Conservation (phyloP, 2,888 invertebrate genomes). For the Pteria penguin region DNA sequence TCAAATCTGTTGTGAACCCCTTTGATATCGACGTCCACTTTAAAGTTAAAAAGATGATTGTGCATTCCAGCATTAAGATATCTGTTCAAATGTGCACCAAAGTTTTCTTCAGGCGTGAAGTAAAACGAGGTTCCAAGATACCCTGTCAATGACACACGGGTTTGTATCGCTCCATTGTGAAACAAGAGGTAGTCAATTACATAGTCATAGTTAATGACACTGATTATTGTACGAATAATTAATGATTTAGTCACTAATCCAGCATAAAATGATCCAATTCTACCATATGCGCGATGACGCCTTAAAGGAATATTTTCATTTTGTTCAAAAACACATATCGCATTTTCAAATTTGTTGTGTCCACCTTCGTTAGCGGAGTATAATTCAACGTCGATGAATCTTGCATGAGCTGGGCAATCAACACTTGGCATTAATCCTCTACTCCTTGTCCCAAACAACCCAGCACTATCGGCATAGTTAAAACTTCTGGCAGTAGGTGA, state of each 20-base stretch:
- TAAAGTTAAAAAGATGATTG: conserved; percentile 74
- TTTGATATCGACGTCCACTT: conserved; percentile 75
- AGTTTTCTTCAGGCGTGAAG: conserved; percentile 60
- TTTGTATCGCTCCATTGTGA: conserved; percentile 71
- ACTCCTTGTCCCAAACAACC: conserved; percentile 68
- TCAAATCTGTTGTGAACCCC: conserved; percentile 71
- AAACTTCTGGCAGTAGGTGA: conserved; percentile 67
- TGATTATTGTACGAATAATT: conserved; percentile 68
- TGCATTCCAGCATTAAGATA: conserved; percentile 69
- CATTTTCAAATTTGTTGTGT: conserved; percentile 61
- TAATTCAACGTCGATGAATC: conserved; percentile 65
- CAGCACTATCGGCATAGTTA: conserved; percentile 72
- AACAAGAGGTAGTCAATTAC: conserved; percentile 74
- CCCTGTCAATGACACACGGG: conserved; percentile 72
- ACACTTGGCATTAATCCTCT: conserved; percentile 72
- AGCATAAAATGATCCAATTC: conserved; percentile 69
- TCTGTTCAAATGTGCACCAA: conserved; percentile 62
- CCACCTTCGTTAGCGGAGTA: conserved; percentile 67
- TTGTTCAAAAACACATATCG: conserved; percentile 75
- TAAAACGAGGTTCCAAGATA: conserved; percentile 69
- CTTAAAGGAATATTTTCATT: conserved; percentile 68
- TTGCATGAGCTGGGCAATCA: conserved; percentile 74
- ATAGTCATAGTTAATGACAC: conserved; percentile 76
- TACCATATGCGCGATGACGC: conserved; percentile 70
- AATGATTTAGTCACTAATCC: conserved; percentile 65